Base-by-base conservation (phyloP, 2,113 vertebrate species). In the Eublepharis macularius region DNA sequence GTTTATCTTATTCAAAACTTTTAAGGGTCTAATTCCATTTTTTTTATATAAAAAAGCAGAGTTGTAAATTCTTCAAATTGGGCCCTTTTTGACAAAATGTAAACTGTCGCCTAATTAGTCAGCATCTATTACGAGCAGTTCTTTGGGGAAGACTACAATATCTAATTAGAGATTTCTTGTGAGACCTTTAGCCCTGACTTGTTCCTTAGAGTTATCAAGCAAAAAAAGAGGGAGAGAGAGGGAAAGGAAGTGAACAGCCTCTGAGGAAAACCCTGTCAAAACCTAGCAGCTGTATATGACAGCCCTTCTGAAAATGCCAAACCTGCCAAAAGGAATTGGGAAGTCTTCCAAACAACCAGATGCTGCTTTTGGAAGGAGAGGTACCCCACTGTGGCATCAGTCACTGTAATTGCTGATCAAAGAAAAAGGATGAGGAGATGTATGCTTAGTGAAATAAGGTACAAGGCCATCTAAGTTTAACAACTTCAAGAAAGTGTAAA, bases 311-410 rank as follows among this genome's bases (percentile, higher is more conserved):
- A 47, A 90, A 57, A 57, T 74, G 82, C 68, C 29, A 2, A 10
- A 60, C 87, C 24, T 14, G 73, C 36, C 74, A 14, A 65, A 77
- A 80, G 49, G 54, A 92, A 43, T 4, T 87, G 82, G 76, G 82
- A 82, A 74, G n/a, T 26, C 17, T 88, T 82, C 51, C 60, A 81
- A 92, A 85, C 43, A 79, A 70, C 21, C 49, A 90, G 80, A 16
- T 83, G 76, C 34, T 87, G 85, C 66, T 81, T 68, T 43, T 91
- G 85, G 69, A 43, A 81, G 83, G 78, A n/a, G 9, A 41, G 26
- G 2, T 70, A 32, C 2, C 72, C 32, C 69, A 68, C n/a, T 54
- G 54, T 81, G 75, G 70, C 60, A 84, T 66, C 83, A 88, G 81
- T 80, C 45, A 86, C 2, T 65, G 6, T 8, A 81, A 2, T 24